Percentiles rank a stretch among this genome's conserved stretches.
Evolutionary conservation across 1,140 invertebrate genomes (phyloP).

Genomic region (Elymnias hypermnestra): DNA sequence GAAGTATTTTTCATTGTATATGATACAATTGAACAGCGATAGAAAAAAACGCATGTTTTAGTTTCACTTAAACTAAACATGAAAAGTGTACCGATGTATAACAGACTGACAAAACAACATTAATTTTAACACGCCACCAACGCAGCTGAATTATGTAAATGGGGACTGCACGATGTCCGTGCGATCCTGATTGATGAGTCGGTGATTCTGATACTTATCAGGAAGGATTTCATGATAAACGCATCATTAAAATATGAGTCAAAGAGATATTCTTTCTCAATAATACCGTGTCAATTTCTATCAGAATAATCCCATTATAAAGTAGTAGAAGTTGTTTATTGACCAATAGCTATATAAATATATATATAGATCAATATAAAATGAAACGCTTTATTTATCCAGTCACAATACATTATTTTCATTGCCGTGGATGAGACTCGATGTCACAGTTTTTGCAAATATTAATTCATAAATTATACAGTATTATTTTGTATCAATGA

Average conservation of each 20-base stretch:
- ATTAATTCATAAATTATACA: no score
- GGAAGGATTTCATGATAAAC: constrained; percentile 41
- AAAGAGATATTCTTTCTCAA: constrained; percentile 10
- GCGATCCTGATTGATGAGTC: constrained; percentile 52
- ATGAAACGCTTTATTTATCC: no score
- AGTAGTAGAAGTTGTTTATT: no score
- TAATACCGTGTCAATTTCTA: constrained; percentile 13
- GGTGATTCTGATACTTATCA: constrained; percentile 37
- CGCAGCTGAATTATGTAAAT: constrained; percentile 50
- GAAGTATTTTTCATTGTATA: no score
- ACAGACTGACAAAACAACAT: constrained; percentile 19
- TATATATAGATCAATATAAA: no score
- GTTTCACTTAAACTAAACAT: constrained; percentile 5
- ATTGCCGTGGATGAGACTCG: no score
- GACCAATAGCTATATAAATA: no score
- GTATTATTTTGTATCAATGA: no score
- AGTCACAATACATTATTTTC: no score
- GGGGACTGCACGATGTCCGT: constrained; percentile 34
- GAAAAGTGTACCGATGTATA: constrained; percentile 6
- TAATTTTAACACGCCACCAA: constrained; percentile 33
- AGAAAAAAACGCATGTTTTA: no score
- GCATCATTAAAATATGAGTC: constrained; percentile 23
- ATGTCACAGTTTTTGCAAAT: no score
- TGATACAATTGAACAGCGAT: no score
- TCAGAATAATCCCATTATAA: neutral